Conservation (phyloP, 2,113 vertebrate species). For the Nanger granti region DNA sequence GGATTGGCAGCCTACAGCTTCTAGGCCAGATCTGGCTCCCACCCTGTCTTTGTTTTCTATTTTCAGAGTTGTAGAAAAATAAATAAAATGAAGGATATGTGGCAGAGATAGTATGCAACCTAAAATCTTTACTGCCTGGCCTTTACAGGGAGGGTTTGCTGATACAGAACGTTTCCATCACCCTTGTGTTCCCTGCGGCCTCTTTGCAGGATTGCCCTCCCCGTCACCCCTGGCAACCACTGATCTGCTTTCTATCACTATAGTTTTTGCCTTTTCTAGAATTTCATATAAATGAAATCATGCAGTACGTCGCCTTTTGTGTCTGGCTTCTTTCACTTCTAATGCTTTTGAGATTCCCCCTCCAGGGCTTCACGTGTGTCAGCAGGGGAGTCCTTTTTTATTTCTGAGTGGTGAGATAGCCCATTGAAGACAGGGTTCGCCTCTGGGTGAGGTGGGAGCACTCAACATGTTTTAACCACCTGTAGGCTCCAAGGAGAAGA, state of each 20-base stretch:
- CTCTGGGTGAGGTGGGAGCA: too few species aligned
- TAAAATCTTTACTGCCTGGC: background rate
- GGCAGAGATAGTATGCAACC: background rate
- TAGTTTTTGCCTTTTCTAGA: background rate
- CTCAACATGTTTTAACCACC: background rate
- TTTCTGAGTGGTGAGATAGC: background rate
- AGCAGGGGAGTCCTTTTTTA: background rate
- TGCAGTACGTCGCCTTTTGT: background rate
- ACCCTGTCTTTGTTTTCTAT: background rate
- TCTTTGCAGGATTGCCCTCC: background rate
- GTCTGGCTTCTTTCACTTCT: conserved; percentile 18
- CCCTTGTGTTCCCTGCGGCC: background rate
- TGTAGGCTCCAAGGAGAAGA: background rate
- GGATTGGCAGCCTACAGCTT: too few species aligned
- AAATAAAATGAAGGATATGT: background rate
- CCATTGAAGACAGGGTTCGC: background rate
- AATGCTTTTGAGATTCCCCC: background rate
- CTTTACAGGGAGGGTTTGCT: background rate
- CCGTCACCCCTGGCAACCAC: background rate
- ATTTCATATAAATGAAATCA: conserved; percentile 4
- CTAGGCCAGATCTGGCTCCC: background rate
- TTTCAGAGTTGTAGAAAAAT: background rate
- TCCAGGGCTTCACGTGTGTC: background rate
- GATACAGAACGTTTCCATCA: background rate
- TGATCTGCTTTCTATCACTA: background rate